Evolutionary conservation across 2,797 vertebrate species (phyloP).

Genomic region (Pangasius djambal): DNA sequence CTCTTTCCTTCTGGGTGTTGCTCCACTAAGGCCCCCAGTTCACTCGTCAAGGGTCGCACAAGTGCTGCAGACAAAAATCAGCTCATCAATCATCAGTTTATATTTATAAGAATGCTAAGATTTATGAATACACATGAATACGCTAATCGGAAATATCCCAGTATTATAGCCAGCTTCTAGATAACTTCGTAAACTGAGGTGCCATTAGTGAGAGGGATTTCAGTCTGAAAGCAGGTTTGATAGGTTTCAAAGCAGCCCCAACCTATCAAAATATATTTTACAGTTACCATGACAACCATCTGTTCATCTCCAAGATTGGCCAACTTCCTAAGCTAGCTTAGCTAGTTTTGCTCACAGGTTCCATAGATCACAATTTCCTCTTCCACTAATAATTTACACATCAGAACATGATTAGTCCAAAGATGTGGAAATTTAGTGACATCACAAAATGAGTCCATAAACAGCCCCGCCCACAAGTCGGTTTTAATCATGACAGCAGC

Average conservation of each 20-base stretch:
- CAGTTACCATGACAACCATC: not conserved
- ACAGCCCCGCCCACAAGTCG: not conserved
- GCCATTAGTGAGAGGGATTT: no score
- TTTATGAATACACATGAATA: no score
- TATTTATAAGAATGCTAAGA: no score
- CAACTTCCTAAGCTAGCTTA: not conserved
- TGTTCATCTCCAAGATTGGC: not conserved
- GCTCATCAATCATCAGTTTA: not conserved
- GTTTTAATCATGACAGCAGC: not conserved
- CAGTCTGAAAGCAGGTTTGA: no score
- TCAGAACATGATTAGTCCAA: not conserved
- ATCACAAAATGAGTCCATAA: not conserved
- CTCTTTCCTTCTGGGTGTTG: no score
- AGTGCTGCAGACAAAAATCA: not conserved
- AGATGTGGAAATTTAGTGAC: not conserved
- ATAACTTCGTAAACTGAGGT: no score
- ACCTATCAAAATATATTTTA: not conserved
- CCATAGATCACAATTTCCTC: not conserved
- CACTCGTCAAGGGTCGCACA: not conserved
- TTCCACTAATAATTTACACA: not conserved
- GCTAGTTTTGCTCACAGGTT: not conserved
- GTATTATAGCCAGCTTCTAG: no score
- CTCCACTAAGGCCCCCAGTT: not conserved
- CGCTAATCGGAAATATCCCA: no score
- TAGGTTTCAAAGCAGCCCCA: not conserved